A percentile compares a stretch with the other conserved stretches of the same genome.
phyloP scores from a whole-genome alignment of 2,797 vertebrate genomes.

The Rhabdomys pumilio region DNA sequence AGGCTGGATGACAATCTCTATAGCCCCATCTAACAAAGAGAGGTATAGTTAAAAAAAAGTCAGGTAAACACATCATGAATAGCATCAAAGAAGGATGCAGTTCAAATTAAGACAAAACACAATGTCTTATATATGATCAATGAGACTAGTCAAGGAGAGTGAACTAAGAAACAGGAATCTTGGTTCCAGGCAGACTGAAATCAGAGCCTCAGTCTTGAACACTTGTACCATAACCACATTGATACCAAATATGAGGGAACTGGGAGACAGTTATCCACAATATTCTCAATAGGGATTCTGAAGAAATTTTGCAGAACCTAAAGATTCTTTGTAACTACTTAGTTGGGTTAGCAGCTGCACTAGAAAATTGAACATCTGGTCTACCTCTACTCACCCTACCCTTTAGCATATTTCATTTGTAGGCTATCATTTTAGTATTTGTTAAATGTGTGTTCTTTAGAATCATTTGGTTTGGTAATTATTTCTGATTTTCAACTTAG shows the following conservation, averaged over 20 bases:
- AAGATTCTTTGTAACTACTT: neutral
- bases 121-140: neutral
- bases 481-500: neutral
- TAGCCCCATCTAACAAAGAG: neutral
- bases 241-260: neutral
- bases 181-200: neutral
- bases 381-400: neutral
- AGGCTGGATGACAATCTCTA: neutral
- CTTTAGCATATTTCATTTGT: neutral
- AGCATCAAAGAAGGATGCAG: neutral
- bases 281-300: neutral
- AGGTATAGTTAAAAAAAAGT: neutral
- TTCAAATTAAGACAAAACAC: neutral
- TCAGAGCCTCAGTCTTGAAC: neutral
- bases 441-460: neutral
- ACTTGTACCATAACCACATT: neutral
- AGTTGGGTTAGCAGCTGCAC: neutral
- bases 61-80: neutral
- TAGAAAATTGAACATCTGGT: neutral
- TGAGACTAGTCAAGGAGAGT: neutral
- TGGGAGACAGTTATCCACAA: too few relatives aligned
- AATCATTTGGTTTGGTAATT: neutral
- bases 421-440: too few relatives aligned
- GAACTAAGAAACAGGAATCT: neutral
- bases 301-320: neutral